These are phyloP conservation scores for Acromyrmex charruanus DNA, from an alignment of 1,140 invertebrate genomes.

Conservation along the genomic window DNA sequence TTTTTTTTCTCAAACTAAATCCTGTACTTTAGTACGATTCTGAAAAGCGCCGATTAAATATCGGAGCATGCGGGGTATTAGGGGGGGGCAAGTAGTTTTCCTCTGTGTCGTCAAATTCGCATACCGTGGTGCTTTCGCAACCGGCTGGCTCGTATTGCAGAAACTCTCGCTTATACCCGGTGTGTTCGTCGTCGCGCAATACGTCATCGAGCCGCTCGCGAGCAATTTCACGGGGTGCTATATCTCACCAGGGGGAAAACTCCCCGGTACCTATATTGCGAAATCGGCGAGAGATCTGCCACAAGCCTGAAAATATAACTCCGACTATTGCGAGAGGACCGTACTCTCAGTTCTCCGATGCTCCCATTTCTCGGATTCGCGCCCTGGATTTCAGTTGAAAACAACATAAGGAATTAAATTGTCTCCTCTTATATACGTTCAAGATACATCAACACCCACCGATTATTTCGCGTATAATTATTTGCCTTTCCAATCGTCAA, in stretches of 20 bases:
- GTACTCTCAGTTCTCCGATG: conserved; percentile 69
- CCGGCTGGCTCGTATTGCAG: conserved; percentile 21
- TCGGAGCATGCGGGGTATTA: background rate
- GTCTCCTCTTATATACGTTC: background rate
- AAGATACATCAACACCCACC: background rate
- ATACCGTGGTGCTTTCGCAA: conserved; percentile 34
- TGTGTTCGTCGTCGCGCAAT: conserved; percentile 54
- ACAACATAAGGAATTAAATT: conserved; percentile 37
- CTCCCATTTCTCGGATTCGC: conserved; percentile 64
- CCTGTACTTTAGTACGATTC: background rate
- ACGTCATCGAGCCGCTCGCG: conserved; percentile 54
- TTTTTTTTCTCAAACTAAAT: conserved; percentile 10
- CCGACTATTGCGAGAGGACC: conserved; percentile 34
- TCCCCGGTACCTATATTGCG: conserved; percentile 61
- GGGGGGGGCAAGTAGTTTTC: conserved; percentile 36
- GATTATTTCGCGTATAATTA: background rate
- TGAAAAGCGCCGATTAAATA: conserved; percentile 36
- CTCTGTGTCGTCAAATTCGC: conserved; percentile 44
- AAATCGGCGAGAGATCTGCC: conserved; percentile 70
- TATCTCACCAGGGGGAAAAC: conserved; percentile 68
- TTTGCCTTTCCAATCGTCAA: background rate
- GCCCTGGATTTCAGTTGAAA: conserved; percentile 55
- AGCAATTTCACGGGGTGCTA: conserved; percentile 69
- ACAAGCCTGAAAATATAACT: conserved; percentile 70
- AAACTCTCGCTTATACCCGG: conserved; percentile 47